Base-by-base conservation (phyloP, 2,113 vertebrate species). In the Montifringilla adamsi region DNA sequence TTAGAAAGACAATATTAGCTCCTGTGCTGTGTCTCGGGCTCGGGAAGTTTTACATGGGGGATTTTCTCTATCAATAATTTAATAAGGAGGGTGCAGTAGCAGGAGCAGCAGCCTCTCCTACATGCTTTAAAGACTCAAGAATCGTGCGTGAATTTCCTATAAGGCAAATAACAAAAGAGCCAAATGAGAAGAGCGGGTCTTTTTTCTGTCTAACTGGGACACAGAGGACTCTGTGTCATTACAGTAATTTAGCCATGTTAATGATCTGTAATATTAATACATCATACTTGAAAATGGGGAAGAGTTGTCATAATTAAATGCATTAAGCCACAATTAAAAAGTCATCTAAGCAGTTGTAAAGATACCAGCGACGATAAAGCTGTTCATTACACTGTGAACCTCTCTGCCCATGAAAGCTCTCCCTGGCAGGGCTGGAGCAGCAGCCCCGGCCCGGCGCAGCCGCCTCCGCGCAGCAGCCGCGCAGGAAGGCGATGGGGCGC, bases 251-350 rank as follows among this genome's bases (percentile, higher is more conserved):
- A 98, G 97, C 89, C 84, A 80, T 82, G 84, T 97, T 98, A 98
- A 98, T 98, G 97, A 98, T 98, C 98, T 98, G 96, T 96, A 97
- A 96, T 98, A 98, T 98, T 98, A 98, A 98, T 98, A 98, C 97
- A 97, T 97, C 98, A 97, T 93, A 96, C 94, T 96, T 85, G 95
- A 98, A 98, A 98, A 98, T 53, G 95, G 95, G 78, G 86, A 96
- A 97, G 96, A 96, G 96, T 97, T 91, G 88, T 97, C 96, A 95
- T 98, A 98, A 98, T 98, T 98, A 98, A 98, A 98, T 75, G 70
- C 94, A 98, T 98, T 98, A 98, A 96, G 94, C 95, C 94, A 97
- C 97, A 98, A 98, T 98, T 98, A 98, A 97, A 97, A 98, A 98
- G 97, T 81, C 97, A 97, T 98, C 97, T 95, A 80, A 93, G 96